Evolutionary conservation across 2,797 vertebrate species (phyloP).

Genomic region (Denticeps clupeoides): DNA sequence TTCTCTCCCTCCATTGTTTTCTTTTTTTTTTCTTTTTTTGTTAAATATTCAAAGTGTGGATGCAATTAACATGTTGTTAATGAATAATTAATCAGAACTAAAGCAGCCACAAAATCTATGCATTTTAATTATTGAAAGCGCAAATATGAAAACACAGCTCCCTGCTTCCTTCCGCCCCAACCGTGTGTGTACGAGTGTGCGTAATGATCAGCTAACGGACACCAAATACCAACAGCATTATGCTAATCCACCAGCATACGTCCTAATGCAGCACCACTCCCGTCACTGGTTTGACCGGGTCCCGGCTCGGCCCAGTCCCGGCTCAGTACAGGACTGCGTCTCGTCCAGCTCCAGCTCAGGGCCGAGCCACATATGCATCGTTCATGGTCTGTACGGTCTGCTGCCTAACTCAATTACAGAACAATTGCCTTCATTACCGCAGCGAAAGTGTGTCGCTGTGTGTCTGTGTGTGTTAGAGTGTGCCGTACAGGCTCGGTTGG

Average conservation of each 20-base stretch:
- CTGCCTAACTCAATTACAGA: slow-evolving; percentile 45
- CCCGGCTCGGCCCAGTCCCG: slow-evolving; percentile 40
- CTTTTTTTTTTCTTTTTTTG: slow-evolving; percentile 68
- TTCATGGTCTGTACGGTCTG: slow-evolving; percentile 36
- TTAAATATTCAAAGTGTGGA: slow-evolving; percentile 78
- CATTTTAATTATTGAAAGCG: slow-evolving; percentile 82
- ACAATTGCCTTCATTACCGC: slow-evolving; percentile 37
- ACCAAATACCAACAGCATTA: neutral
- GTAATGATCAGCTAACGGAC: neutral
- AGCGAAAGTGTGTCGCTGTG: slow-evolving; percentile 9
- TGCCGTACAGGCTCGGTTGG: slow-evolving; percentile 41
- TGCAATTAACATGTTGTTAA: slow-evolving; percentile 89
- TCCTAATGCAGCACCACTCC: neutral
- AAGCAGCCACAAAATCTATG: slow-evolving; percentile 74
- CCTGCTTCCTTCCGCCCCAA: slow-evolving; percentile 26
- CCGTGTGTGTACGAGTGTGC: slow-evolving; percentile 14
- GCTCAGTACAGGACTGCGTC: slow-evolving; percentile 11
- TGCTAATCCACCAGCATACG: neutral
- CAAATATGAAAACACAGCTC: slow-evolving; percentile 67
- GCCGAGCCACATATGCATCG: slow-evolving; percentile 44
- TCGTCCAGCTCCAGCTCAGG: neutral
- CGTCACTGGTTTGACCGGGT: too few relatives aligned
- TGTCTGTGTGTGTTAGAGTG: slow-evolving; percentile 11
- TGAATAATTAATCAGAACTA: slow-evolving; percentile 86
- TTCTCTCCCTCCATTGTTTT: slow-evolving; percentile 24